Percentiles rank a stretch among this genome's conserved stretches.
These are phyloP conservation scores for Rutpela maculata DNA, from an alignment of 2,888 invertebrate genomes.

Conservation along the genomic window DNA sequence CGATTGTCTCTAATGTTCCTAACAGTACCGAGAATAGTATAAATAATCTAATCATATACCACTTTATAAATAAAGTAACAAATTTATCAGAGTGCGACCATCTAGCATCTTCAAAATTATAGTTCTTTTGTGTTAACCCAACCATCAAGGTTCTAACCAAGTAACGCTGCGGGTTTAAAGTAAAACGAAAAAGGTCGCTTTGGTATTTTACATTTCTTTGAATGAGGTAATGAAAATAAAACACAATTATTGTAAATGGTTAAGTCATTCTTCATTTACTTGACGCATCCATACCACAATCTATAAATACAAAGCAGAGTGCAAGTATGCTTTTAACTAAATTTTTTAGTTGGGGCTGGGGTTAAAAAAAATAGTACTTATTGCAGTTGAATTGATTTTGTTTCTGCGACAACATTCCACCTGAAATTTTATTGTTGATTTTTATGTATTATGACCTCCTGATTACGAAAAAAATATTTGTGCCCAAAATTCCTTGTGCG, in stretches of 20 bases:
- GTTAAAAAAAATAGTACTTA: too few species aligned
- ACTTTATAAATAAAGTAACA: conserved; percentile 32
- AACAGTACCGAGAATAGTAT: conserved; percentile 15
- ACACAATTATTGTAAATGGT: background rate
- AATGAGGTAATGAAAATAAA: background rate
- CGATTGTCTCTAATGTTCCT: conserved; percentile 5
- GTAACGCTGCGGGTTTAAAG: background rate
- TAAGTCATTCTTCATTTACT: too few species aligned
- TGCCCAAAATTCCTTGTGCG: too few species aligned
- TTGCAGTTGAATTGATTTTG: too few species aligned
- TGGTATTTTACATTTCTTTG: background rate
- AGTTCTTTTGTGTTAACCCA: conserved; percentile 32
- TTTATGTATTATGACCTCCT: too few species aligned
- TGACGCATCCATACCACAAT: too few species aligned
- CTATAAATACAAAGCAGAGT: too few species aligned
- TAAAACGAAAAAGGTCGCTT: conserved; percentile 4
- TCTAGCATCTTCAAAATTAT: conserved; percentile 31
- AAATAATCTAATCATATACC: conserved; percentile 20
- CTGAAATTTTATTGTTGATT: too few species aligned
- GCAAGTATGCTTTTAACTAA: too few species aligned
- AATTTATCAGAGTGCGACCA: conserved; percentile 27
- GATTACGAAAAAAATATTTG: too few species aligned
- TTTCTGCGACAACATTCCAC: too few species aligned
- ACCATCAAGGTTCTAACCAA: conserved; percentile 14
- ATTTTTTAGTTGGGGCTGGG: too few species aligned